A percentile compares a stretch with the other conserved stretches of the same genome.
Conservation (phyloP, 2,113 vertebrate genomes). For the Urocolius indicus region DNA sequence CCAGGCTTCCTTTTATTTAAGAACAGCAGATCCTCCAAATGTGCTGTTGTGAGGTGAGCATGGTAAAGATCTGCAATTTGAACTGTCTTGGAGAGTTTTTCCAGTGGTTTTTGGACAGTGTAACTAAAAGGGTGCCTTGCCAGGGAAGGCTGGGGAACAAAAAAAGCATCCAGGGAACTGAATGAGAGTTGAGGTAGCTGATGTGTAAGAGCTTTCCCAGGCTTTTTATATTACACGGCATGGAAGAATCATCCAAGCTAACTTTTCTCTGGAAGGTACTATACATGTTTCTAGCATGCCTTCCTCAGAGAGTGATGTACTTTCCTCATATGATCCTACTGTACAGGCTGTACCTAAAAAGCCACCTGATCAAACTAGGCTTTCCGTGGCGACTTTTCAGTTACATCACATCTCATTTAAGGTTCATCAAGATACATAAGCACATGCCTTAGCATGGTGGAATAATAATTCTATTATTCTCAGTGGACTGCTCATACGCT, state of each 20-base stretch:
- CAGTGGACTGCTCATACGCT: not conserved
- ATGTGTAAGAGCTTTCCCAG: not conserved
- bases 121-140: not conserved
- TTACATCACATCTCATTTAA: not conserved
- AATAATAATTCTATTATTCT: slow-evolving; percentile 14
- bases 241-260: not conserved
- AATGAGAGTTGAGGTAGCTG: not conserved
- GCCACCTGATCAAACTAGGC: not conserved
- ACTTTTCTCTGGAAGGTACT: not conserved
- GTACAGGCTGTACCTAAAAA: not conserved
- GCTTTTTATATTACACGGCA: not conserved
- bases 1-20: not conserved
- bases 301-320: not conserved
- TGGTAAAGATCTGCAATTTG: not conserved
- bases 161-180: not conserved
- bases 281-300: not conserved
- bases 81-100: not conserved
- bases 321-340: not conserved
- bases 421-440: not conserved
- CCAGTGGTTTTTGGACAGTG: not conserved
- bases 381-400: not conserved
- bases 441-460: not conserved
- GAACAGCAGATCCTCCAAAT: not conserved
- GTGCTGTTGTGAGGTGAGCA: not conserved
- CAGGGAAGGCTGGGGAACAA: not conserved